A percentile compares a stretch with the other conserved stretches of the same genome.
Conservation (phyloP, 2,888 invertebrate genomes). For the Drosophila neotestacea region DNA sequence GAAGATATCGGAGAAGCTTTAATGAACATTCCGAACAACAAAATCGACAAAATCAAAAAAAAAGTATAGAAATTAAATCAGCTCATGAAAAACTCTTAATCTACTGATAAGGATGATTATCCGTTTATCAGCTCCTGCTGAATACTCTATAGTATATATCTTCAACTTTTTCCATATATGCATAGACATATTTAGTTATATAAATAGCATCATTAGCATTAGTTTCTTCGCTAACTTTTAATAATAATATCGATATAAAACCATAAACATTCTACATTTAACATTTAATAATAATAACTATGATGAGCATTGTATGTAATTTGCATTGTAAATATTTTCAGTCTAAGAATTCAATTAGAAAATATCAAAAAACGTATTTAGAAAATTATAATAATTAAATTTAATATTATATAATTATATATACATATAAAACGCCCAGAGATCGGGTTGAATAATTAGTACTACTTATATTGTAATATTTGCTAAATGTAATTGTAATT, state of each 20-base stretch:
- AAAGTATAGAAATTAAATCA: slow-evolving; percentile 6
- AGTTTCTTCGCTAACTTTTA: slow-evolving; percentile 59
- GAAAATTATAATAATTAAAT: slow-evolving; percentile 22
- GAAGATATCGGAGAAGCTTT: slow-evolving; percentile 54
- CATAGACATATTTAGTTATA: slow-evolving; percentile 24
- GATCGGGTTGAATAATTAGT: slow-evolving; percentile 38
- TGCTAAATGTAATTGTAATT: slow-evolving; percentile 70
- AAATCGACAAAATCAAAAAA: slow-evolving; percentile 26
- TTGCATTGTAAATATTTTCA: slow-evolving; percentile 58
- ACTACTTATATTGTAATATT: slow-evolving; percentile 61
- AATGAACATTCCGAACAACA: slow-evolving; percentile 52
- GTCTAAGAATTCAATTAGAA: slow-evolving; percentile 57
- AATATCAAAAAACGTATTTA: slow-evolving; percentile 31
- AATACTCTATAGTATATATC: slow-evolving; percentile 17
- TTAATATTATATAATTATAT: slow-evolving; percentile 30
- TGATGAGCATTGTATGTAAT: slow-evolving; percentile 48
- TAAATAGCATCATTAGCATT: slow-evolving; percentile 53
- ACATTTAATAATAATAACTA: slow-evolving; percentile 18
- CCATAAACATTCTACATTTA: slow-evolving; percentile 10
- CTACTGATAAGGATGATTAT: background rate
- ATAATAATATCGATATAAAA: background rate
- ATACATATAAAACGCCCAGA: slow-evolving; percentile 11
- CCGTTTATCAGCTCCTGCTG: slow-evolving; percentile 17
- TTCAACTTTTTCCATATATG: slow-evolving; percentile 29
- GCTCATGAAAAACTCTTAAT: slow-evolving; percentile 10